phyloP scores from a whole-genome alignment of 1,140 invertebrate species.

The Lordiphosa stackelbergi region DNA sequence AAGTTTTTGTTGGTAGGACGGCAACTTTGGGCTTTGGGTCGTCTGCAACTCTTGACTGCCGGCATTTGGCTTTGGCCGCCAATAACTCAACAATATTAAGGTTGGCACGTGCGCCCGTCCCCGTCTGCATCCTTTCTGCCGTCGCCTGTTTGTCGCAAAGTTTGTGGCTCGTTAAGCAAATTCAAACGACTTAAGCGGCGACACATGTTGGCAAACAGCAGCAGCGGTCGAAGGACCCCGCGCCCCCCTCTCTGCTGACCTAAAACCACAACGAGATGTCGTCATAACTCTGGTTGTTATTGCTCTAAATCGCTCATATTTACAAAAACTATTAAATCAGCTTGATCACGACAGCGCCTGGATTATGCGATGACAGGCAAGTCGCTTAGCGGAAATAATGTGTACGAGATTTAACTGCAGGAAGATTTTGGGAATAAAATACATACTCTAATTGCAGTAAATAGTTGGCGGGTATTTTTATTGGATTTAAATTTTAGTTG shows the following conservation, averaged over 20 bases:
- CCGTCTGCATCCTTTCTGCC: constrained; percentile 24
- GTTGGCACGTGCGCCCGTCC: constrained; percentile 62
- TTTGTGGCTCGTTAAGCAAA: constrained; percentile 75
- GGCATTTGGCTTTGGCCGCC: constrained; percentile 68
- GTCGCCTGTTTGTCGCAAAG: constrained; percentile 63
- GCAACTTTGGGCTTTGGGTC: constrained; percentile 54
- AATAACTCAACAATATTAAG: constrained; percentile 74
- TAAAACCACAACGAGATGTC: constrained; percentile 21
- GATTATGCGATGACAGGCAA: constrained; percentile 1
- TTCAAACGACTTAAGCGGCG: constrained; percentile 74
- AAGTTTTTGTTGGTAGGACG: constrained; percentile 30
- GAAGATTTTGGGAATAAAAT: too few relatives aligned
- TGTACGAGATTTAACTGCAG: too few relatives aligned
- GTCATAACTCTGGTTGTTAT: constrained; percentile 63
- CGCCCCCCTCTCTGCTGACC: background rate
- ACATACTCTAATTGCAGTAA: too few relatives aligned
- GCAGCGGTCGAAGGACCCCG: constrained; percentile 19
- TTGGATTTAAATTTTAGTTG: too few relatives aligned
- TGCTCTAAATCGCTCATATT: constrained; percentile 66
- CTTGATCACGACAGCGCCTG: constrained; percentile 29
- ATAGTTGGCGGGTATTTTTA: too few relatives aligned
- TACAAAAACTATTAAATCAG: constrained; percentile 63
- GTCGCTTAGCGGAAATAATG: background rate
- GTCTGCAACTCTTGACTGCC: constrained; percentile 60
- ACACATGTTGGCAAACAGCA: constrained; percentile 66